Base-by-base conservation (phyloP, 2,113 vertebrate genomes). In the Uropsilus gracilis region DNA sequence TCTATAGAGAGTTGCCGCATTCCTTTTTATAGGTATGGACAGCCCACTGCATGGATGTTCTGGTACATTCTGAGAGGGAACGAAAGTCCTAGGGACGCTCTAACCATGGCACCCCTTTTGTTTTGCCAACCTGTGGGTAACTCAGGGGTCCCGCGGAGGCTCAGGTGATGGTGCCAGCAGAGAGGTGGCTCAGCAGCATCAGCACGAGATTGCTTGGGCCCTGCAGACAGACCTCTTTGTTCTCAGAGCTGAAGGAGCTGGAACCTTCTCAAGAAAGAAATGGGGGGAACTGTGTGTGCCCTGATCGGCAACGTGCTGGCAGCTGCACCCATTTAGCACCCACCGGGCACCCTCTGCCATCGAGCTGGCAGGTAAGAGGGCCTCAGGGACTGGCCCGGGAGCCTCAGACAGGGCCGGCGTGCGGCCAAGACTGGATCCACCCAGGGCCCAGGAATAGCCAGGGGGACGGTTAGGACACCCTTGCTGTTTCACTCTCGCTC, bases 251-350 rank as follows among this genome's bases (percentile, higher is more conserved):
- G 24, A 89, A 82, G 17, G 34, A 85, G 20, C 37, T 50, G 32
- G 59, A 90, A 91, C 61, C 50, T 48, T 82, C 39, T 86, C 68
- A 72, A 59, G 46, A 82, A 69, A 66, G 69, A 89, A 82, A 34
- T 17, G 34, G 28, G 8, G n/a, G n/a, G n/a, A n/a, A n/a, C n/a
- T n/a, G n/a, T n/a, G n/a, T n/a, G n/a, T n/a, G n/a, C n/a, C n/a
- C n/a, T n/a, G n/a, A n/a, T n/a, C n/a, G n/a, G n/a, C n/a, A n/a
- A n/a, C n/a, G n/a, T n/a, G n/a, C n/a, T n/a, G n/a, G n/a, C n/a
- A n/a, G n/a, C n/a, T n/a, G n/a, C n/a, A n/a, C n/a, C n/a, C n/a
- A n/a, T n/a, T n/a, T n/a, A n/a, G n/a, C n/a, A n/a, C n/a, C n/a
- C n/a, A n/a, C n/a, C n/a, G n/a, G n/a, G n/a, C n/a, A n/a, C n/a